Base-by-base conservation (phyloP, 2,113 vertebrate species). In the Garra rufa region DNA sequence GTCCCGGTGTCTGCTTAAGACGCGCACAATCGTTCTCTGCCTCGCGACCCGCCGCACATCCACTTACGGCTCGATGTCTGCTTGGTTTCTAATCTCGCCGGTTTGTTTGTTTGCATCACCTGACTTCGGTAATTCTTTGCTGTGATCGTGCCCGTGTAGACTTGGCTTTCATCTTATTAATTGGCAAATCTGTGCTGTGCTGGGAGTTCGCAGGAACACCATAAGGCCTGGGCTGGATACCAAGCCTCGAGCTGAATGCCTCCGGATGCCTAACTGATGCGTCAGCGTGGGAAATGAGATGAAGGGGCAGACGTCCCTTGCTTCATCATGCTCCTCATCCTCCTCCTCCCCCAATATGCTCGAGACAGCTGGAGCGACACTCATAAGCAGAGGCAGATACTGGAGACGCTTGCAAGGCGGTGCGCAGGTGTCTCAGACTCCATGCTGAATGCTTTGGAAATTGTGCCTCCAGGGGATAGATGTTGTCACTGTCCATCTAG, bases 71-170 rank as follows among this genome's bases (percentile, higher is more conserved):
- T 65, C 28, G 8, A 48, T 21, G 19, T 67, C 65, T 48, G 46
- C 38, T 81, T 86, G 65, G 86, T 87, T 86, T 59, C 77, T 55
- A 48, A 74, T 84, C 81, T 81, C 85, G 91, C 88, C 88, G 70
- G 76, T 88, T 89, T 92, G 87, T 92, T 91, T 93, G 86, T 91
- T 90, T 89, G 88, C 88, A 83, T 93, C 91, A 91, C 90, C 91
- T 92, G 89, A 92, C 88, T 91, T 82, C 77, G 79, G 73, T 78
- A 89, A 88, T 88, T 90, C 74, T 83, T 61, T 87, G 84, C 88
- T 89, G 90, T 67, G 82, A 90, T 87, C 55, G 30, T 80, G 52
- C 86, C 85, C 85, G 84, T 89, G 80, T 41, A 71, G 87, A 80
- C 63, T 67, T 88, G 83, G 88, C 79, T 91, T 92, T 94, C 89